phyloP scores from a whole-genome alignment of 2,797 vertebrate species.

The Takifugu rubripes region DNA sequence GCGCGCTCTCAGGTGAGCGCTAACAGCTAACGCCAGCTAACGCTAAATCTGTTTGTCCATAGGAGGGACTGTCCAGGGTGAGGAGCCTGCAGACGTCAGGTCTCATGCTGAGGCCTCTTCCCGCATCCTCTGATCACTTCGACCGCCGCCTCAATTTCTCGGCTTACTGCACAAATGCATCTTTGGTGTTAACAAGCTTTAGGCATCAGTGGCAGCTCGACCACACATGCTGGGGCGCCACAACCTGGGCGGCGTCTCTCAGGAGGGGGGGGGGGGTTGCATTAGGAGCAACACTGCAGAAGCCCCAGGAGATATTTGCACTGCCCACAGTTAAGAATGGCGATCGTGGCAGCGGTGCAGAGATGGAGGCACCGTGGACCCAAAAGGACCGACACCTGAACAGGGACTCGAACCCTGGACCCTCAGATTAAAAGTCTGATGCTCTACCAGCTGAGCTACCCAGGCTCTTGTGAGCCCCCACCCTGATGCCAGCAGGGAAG shows the following conservation, averaged over 20 bases:
- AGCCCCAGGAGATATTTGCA: slow-evolving; percentile 1
- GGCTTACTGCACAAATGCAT: slow-evolving; percentile 60
- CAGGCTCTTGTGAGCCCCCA: too few species aligned
- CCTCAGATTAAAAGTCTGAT: too few species aligned
- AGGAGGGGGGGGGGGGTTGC: slow-evolving; percentile 38
- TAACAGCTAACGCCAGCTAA: slow-evolving; percentile 10
- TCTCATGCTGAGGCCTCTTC: slow-evolving; percentile 21
- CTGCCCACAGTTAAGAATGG: too few species aligned
- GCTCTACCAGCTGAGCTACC: too few species aligned
- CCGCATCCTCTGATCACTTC: slow-evolving; percentile 31
- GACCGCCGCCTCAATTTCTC: slow-evolving; percentile 27
- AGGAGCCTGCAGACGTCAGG: slow-evolving; percentile 41
- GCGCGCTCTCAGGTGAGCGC: slow-evolving; percentile 17
- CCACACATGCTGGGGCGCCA: slow-evolving; percentile 35
- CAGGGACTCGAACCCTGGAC: too few species aligned
- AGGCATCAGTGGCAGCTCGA: slow-evolving; percentile 44
- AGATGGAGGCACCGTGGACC: too few species aligned
- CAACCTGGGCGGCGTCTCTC: slow-evolving; percentile 17
- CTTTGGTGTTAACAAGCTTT: slow-evolving; percentile 69
- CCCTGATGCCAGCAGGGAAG: too few species aligned
- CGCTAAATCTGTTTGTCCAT: slow-evolving; percentile 19
- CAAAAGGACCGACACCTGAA: too few species aligned
- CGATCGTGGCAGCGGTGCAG: too few species aligned
- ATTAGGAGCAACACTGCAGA: slow-evolving; percentile 46
- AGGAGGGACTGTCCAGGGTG: slow-evolving; percentile 25